phyloP scores from a whole-genome alignment of 2,113 vertebrate species.

The Noctilio leporinus region DNA sequence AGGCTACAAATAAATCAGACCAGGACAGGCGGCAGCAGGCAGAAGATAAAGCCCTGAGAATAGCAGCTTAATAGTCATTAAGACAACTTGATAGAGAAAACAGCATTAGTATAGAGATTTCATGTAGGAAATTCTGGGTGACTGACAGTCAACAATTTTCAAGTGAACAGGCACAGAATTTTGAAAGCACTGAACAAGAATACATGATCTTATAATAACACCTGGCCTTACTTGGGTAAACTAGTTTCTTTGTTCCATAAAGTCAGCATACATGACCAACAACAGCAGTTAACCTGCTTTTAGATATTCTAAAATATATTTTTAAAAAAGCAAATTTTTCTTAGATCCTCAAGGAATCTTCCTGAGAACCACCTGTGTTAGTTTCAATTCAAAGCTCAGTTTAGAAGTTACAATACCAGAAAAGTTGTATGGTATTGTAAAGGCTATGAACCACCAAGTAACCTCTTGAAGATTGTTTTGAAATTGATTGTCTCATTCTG shows the following conservation, averaged over 20 bases:
- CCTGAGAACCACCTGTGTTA: background rate
- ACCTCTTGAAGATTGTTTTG: background rate
- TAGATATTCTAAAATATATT: background rate
- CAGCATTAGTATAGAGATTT: background rate
- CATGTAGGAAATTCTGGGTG: background rate
- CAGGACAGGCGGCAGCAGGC: background rate
- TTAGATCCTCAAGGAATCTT: background rate
- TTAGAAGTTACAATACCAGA: background rate
- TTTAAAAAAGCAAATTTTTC: background rate
- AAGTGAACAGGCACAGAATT: background rate
- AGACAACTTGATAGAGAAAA: background rate
- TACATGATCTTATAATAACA: background rate
- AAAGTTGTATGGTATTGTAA: background rate
- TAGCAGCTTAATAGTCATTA: background rate
- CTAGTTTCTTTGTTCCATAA: background rate
- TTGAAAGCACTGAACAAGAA: background rate
- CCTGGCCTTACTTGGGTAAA: background rate
- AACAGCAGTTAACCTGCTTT: background rate
- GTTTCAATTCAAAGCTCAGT: background rate
- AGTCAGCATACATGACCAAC: conserved; percentile 27
- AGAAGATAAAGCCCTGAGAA: conserved; percentile 33
- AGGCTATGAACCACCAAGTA: background rate
- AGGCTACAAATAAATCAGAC: background rate
- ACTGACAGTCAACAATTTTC: background rate
- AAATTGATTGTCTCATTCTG: conserved; percentile 1